phyloP scores from a whole-genome alignment of 2,797 vertebrate genomes.

The Chiroxiphia lanceolata region DNA sequence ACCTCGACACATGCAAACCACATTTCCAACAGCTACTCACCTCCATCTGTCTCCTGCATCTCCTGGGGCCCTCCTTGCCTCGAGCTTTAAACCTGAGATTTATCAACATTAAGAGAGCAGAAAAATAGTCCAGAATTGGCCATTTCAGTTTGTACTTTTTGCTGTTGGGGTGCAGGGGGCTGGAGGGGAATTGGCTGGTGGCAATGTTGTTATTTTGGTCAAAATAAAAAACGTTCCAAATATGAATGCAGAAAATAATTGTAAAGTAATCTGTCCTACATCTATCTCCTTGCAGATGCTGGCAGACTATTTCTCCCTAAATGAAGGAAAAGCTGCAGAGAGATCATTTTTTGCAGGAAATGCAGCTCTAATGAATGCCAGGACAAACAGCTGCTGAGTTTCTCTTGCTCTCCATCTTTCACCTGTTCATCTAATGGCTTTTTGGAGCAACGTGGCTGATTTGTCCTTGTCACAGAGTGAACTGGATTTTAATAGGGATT shows the following conservation, averaged over 20 bases:
- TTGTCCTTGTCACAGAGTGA: background rate
- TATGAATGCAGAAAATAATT: background rate
- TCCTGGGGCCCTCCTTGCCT: background rate
- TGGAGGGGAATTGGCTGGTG: background rate
- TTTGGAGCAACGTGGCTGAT: background rate
- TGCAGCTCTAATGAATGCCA: background rate
- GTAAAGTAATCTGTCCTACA: background rate
- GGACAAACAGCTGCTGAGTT: background rate
- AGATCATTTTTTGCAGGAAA: background rate
- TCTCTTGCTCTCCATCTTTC: background rate
- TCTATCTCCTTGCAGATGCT: background rate
- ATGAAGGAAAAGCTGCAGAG: background rate
- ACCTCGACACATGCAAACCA: accelerated
- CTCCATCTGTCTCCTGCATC: background rate
- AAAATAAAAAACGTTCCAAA: background rate
- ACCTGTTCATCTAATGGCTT: background rate
- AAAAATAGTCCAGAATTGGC: background rate
- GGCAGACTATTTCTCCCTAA: background rate
- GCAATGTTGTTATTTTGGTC: background rate
- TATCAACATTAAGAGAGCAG: background rate
- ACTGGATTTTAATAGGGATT: background rate
- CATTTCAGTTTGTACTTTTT: background rate
- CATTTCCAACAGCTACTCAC: background rate
- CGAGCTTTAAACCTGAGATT: background rate
- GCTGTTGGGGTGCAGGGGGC: background rate